A percentile compares a stretch with the other conserved stretches of the same genome.
Conservation (phyloP, 53 echinoderm and acorn worm genomes). For the Hippasteria phrygiana region DNA sequence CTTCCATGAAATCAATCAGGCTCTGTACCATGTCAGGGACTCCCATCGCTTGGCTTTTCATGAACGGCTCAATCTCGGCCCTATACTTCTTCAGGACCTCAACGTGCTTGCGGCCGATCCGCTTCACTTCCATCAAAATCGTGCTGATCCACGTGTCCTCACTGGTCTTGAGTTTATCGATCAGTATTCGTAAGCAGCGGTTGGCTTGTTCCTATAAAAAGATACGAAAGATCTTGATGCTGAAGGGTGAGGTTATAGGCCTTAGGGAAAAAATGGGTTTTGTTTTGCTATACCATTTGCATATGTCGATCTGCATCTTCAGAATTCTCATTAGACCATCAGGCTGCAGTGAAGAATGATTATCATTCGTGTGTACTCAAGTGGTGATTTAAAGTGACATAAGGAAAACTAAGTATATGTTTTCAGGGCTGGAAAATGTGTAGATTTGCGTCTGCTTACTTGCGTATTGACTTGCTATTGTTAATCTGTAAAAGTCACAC, state of each 20-base stretch:
- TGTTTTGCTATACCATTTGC: too few species aligned
- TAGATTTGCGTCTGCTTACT: too few species aligned
- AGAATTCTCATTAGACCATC: too few species aligned
- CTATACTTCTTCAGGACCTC: slow-evolving; percentile 77
- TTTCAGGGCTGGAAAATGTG: too few species aligned
- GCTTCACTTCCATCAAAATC: slow-evolving; percentile 86
- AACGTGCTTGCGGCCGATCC: slow-evolving; percentile 80
- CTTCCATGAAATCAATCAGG: slow-evolving; percentile 90
- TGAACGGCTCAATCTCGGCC: slow-evolving; percentile 76
- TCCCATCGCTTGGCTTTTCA: slow-evolving; percentile 79
- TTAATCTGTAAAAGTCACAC: too few species aligned
- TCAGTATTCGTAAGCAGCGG: slow-evolving; percentile 73
- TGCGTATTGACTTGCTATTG: too few species aligned
- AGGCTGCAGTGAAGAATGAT: too few species aligned
- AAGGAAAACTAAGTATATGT: too few species aligned
- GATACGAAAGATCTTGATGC: background rate
- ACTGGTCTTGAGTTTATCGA: slow-evolving; percentile 70
- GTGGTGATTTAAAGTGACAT: too few species aligned
- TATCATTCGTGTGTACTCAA: too few species aligned
- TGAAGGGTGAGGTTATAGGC: background rate
- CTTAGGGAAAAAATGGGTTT: too few species aligned
- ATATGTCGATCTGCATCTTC: too few species aligned
- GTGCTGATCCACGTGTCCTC: slow-evolving; percentile 72
- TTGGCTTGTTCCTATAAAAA: slow-evolving; percentile 72
- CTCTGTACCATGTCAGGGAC: slow-evolving; percentile 78